phyloP scores from a whole-genome alignment of 2,797 vertebrate genomes.

The Pogonophryne albipinna region DNA sequence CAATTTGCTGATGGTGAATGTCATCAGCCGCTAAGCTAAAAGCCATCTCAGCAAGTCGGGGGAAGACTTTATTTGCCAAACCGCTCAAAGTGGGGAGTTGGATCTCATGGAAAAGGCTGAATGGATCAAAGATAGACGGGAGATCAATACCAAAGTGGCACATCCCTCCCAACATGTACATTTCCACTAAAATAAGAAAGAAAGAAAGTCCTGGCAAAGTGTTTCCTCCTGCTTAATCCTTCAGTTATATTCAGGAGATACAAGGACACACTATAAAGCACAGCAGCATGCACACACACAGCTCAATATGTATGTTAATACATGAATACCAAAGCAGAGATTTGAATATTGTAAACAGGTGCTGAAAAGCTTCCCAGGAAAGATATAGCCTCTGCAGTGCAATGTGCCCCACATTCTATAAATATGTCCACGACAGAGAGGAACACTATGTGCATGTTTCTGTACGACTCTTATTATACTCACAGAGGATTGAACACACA shows the following conservation, averaged over 20 bases:
- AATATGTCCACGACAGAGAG: conserved; percentile 29
- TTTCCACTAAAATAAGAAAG: conserved; percentile 12
- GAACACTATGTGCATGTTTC: conserved; percentile 27
- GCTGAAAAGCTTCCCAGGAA: conserved; percentile 19
- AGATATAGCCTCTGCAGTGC: conserved; percentile 2
- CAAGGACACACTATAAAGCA: conserved; percentile 2
- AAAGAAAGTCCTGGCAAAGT: conserved; percentile 4
- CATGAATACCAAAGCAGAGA: conserved; percentile 23
- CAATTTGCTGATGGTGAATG: conserved; percentile 40
- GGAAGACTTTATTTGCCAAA: conserved; percentile 24
- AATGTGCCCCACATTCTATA: conserved; percentile 26
- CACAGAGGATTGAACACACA: conserved; percentile 22
- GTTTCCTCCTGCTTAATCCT: conserved; percentile 4
- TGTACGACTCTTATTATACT: conserved; percentile 27
- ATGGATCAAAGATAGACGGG: neutral
- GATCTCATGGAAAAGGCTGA: conserved; percentile 3
- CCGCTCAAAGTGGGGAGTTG: conserved; percentile 1
- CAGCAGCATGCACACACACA: conserved; percentile 5
- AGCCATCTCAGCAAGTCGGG: conserved; percentile 32
- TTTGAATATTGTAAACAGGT: conserved; percentile 40
- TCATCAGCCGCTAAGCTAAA: conserved; percentile 40
- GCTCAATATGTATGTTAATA: conserved; percentile 33
- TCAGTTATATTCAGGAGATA: conserved; percentile 2
- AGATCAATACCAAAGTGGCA: neutral
- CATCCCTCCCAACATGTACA: neutral